Evolutionary conservation across 92 coral and sea anemone species (phyloP).

Genomic region (Diadumene lineata): DNA sequence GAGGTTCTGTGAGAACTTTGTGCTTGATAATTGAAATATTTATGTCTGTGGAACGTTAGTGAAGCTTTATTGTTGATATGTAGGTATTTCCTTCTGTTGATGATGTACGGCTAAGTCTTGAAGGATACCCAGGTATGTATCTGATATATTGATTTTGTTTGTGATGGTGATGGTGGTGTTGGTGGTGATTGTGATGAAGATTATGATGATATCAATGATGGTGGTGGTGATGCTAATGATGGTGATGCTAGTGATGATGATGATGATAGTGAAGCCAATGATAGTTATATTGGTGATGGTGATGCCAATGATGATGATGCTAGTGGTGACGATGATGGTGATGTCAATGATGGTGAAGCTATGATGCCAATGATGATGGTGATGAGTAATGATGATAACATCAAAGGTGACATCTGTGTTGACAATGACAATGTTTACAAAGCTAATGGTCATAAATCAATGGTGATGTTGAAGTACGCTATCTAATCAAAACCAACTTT

Average conservation of each 20-base stretch:
- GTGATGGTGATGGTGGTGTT: neutral
- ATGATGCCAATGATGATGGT: neutral
- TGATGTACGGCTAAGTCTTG: slow-evolving; percentile 81
- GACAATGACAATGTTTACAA: neutral
- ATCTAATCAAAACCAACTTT: no score
- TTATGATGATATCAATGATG: neutral
- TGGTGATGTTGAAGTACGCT: no score
- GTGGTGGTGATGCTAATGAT: neutral
- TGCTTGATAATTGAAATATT: no score
- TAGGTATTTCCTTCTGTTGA: slow-evolving; percentile 94
- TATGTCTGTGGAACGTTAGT: no score
- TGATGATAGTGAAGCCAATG: neutral
- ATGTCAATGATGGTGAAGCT: neutral
- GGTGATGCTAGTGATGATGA: neutral
- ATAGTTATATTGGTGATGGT: neutral
- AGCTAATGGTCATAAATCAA: neutral
- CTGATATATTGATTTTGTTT: neutral
- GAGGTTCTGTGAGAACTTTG: no score
- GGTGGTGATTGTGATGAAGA: neutral
- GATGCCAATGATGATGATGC: neutral
- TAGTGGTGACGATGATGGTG: neutral
- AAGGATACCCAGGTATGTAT: slow-evolving; percentile 87
- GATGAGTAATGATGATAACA: neutral
- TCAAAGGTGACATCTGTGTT: neutral
- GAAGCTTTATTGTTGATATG: neutral